Conservation (phyloP, 2,888 invertebrate species). For the Ormyrus pomaceus region DNA sequence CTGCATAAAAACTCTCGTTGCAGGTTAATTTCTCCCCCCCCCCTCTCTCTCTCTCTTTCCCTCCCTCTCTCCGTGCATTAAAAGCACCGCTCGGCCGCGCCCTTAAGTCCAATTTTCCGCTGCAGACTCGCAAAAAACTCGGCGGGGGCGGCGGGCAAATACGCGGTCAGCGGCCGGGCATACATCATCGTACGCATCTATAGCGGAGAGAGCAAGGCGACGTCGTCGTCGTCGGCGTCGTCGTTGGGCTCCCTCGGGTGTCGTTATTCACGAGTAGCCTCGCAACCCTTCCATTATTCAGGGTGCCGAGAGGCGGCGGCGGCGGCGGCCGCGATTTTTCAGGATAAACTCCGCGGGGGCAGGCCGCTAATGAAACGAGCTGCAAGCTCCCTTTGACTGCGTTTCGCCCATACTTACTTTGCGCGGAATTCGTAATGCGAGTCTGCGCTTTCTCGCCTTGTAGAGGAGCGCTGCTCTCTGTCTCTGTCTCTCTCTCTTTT, state of each 20-base stretch:
- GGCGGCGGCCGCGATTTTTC: conserved; percentile 56
- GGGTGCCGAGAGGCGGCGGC: conserved; percentile 48
- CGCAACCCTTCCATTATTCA: conserved; percentile 36
- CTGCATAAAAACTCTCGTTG: too few relatives aligned
- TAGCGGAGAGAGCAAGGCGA: background rate
- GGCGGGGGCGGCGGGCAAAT: background rate
- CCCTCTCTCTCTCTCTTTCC: too few relatives aligned
- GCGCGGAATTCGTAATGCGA: background rate
- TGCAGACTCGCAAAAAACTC: background rate
- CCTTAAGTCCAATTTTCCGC: too few relatives aligned
- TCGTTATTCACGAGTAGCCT: conserved; percentile 68
- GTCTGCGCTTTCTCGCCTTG: background rate
- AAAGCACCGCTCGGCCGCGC: too few relatives aligned
- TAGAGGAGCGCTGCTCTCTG: background rate
- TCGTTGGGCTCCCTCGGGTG: conserved; percentile 61
- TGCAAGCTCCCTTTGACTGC: background rate
- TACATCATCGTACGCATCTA: conserved; percentile 17
- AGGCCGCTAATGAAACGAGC: conserved; percentile 46
- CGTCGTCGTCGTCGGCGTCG: conserved; percentile 1
- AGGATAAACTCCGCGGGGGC: conserved; percentile 51
- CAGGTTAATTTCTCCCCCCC: too few relatives aligned
- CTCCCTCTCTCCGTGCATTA: too few relatives aligned
- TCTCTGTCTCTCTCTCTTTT: too few relatives aligned
- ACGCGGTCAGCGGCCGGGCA: conserved; percentile 14
- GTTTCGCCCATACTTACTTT: background rate